Evolutionary conservation across 2,888 invertebrate species (phyloP).

Genomic region (Tipula unca): DNA sequence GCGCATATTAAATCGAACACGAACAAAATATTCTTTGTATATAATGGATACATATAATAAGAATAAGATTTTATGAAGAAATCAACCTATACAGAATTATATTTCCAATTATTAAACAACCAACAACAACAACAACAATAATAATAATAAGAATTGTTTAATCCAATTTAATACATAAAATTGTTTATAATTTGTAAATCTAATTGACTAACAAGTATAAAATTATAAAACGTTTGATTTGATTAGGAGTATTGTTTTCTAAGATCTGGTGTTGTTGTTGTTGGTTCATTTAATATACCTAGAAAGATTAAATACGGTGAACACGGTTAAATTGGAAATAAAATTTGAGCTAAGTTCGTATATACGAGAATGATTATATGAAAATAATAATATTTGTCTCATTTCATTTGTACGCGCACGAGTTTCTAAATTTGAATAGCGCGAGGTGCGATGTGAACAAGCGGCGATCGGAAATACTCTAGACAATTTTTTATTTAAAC

Average conservation of each 20-base stretch:
- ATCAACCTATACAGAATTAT: neutral
- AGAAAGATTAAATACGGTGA: neutral
- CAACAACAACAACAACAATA: neutral
- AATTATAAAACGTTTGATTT: conserved; percentile 15
- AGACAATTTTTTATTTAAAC: neutral
- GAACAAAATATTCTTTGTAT: no score
- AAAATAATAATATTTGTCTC: neutral
- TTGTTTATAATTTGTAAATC: conserved; percentile 17
- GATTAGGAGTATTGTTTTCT: neutral
- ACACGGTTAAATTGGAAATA: neutral
- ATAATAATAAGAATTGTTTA: no score
- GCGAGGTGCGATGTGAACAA: neutral
- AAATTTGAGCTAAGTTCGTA: neutral
- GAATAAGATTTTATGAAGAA: neutral
- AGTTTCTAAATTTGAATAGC: neutral
- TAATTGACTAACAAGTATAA: conserved; percentile 17
- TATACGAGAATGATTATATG: neutral
- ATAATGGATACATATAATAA: neutral
- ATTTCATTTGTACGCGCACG: neutral
- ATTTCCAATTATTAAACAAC: neutral
- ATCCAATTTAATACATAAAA: conserved; percentile 16
- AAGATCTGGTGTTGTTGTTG: neutral
- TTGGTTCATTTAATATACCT: neutral
- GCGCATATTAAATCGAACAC: no score
- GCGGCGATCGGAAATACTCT: neutral